Percentiles rank a stretch among this genome's conserved stretches.
Evolutionary conservation across 2,113 vertebrate species (phyloP).

Genomic region (Edolisoma coerulescens): DNA sequence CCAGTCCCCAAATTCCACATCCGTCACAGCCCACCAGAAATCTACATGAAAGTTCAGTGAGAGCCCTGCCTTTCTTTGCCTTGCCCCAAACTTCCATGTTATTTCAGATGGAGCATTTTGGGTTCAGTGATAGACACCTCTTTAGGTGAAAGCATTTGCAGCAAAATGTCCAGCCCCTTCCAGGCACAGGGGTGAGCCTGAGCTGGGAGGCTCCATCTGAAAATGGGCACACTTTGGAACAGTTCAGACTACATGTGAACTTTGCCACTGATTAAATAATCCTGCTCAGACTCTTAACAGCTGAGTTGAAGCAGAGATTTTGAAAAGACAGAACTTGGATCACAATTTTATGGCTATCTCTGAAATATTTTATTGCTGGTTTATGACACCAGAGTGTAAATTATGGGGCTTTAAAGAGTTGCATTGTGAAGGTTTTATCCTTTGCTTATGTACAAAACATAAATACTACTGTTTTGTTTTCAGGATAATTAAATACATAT

Average conservation of each 20-base stretch:
- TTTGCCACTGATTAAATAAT: not conserved
- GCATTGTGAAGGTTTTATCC: not conserved
- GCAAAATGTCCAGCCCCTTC: not conserved
- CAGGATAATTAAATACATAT: not conserved
- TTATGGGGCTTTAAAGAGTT: not conserved
- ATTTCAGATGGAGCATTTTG: not conserved
- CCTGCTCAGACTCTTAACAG: not conserved
- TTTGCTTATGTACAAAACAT: not conserved
- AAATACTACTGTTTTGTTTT: not conserved
- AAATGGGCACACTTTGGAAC: rapidly evolving
- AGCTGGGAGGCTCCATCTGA: not conserved
- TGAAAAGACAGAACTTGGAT: not conserved
- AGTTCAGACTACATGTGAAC: not conserved
- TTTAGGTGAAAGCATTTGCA: not conserved
- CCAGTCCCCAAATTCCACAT: not conserved
- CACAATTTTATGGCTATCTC: not conserved
- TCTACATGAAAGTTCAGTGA: not conserved
- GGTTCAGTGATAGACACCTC: not conserved
- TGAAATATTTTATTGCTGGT: not conserved
- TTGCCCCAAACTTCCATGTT: not conserved
- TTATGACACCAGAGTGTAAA: constrained; percentile 14
- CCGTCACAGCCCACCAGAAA: not conserved
- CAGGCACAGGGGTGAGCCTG: not conserved
- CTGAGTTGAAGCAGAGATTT: not conserved
- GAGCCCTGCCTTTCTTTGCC: not conserved